These are phyloP conservation scores for Oriolus oriolus DNA, from an alignment of 2,113 vertebrate species.

Conservation along the genomic window DNA sequence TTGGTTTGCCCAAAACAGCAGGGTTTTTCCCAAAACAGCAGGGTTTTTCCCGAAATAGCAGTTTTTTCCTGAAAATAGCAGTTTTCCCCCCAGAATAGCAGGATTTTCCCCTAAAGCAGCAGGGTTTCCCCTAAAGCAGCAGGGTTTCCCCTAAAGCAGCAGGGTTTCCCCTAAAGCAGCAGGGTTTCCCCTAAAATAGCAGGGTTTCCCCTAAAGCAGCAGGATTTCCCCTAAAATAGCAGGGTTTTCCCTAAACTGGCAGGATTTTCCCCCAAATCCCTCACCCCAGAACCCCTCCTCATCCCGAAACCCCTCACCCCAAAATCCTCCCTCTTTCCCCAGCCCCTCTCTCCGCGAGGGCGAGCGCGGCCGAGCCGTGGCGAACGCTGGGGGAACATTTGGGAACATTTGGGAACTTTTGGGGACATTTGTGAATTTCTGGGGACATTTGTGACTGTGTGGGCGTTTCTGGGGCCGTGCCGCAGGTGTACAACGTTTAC, in stretches of 20 bases:
- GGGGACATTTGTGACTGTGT: no score
- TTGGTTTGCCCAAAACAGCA: neutral
- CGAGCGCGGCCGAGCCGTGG: accelerated
- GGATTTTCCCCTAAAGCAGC: neutral
- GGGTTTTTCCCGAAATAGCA: neutral
- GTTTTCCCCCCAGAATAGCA: neutral
- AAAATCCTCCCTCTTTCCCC: neutral
- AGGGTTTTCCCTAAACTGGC: no score
- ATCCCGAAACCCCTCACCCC: neutral
- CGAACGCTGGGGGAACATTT: accelerated
- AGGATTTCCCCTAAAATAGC: neutral
- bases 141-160: neutral
- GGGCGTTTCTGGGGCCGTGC: no score
- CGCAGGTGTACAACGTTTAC: slow-evolving; percentile 95
- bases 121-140: neutral
- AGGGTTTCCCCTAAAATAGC: neutral
- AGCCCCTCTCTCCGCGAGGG: no score
- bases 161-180: neutral
- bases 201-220: neutral
- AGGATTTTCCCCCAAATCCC: neutral
- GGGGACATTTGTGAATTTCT: no score
- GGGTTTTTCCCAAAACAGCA: neutral
- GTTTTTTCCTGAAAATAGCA: no score
- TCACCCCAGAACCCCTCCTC: no score
- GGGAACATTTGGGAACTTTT: neutral